These are phyloP conservation scores for Steinernema feltiae DNA, from an alignment of 1,140 invertebrate species.

Conservation along the genomic window DNA sequence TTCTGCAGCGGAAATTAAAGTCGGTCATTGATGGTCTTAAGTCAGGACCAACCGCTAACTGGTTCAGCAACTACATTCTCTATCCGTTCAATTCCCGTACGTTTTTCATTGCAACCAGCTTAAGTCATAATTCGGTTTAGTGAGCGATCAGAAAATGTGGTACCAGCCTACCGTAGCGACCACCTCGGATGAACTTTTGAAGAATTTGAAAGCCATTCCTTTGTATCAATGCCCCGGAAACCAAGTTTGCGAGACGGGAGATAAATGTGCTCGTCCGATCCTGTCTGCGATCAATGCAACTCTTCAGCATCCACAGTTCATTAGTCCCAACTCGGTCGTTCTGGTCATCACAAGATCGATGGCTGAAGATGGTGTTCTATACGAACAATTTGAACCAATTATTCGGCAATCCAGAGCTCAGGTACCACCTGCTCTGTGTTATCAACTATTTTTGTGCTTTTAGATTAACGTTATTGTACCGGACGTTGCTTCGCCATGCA, in stretches of 20 bases:
- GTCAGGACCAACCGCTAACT: constrained; percentile 22
- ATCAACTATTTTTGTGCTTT: neutral
- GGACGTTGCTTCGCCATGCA: constrained; percentile 31
- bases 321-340: constrained; percentile 32
- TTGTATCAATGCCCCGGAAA: constrained; percentile 31
- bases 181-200: constrained; percentile 26
- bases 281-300: constrained; percentile 20
- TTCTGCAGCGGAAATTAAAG: constrained; percentile 25
- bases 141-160: constrained; percentile 30
- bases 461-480: constrained; percentile 33
- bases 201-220: constrained; percentile 27
- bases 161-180: constrained; percentile 14
- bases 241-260: constrained; percentile 19
- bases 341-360: constrained; percentile 31
- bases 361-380: constrained; percentile 21
- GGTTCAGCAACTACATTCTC: constrained; percentile 40
- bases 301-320: constrained; percentile 19
- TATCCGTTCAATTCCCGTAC: constrained; percentile 42
- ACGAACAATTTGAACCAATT: neutral
- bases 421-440: neutral
- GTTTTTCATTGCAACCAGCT: neutral
- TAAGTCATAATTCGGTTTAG: constrained; percentile 14
- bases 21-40: constrained; percentile 20
- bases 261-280: constrained; percentile 34
- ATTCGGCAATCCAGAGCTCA: constrained; percentile 29